Conservation (phyloP, 2,113 vertebrate genomes). For the Gavia stellata region DNA sequence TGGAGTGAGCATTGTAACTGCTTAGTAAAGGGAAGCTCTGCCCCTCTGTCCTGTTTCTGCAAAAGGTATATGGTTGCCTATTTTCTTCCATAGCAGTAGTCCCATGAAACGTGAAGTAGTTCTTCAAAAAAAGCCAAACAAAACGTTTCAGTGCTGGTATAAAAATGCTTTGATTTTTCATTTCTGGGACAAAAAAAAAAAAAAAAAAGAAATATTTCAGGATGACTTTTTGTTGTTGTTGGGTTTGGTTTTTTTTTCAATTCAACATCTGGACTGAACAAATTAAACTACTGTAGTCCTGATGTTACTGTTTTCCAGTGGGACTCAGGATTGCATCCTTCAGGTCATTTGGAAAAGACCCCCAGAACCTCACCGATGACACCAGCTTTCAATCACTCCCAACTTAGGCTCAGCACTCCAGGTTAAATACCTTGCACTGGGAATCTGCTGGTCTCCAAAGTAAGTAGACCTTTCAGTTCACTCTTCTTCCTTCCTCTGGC, state of each 20-base stretch:
- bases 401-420: neutral
- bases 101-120: neutral
- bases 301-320: neutral
- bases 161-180: neutral
- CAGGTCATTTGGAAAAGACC: neutral
- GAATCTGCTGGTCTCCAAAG: neutral
- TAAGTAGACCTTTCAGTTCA: neutral
- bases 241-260: neutral
- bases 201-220: neutral
- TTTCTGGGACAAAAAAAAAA: neutral
- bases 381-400: neutral
- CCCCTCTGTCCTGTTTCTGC: neutral
- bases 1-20: neutral
- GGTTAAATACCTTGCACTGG: neutral
- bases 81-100: neutral
- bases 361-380: neutral
- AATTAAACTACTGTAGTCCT: neutral
- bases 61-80: fast-evolving
- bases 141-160: neutral
- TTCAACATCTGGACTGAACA: neutral
- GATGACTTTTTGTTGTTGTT: neutral
- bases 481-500: neutral
- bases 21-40: neutral
- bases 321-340: neutral
- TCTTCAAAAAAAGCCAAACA: neutral